These are phyloP conservation scores for Lypha dubia DNA, from an alignment of 2,888 invertebrate genomes.

Conservation along the genomic window DNA sequence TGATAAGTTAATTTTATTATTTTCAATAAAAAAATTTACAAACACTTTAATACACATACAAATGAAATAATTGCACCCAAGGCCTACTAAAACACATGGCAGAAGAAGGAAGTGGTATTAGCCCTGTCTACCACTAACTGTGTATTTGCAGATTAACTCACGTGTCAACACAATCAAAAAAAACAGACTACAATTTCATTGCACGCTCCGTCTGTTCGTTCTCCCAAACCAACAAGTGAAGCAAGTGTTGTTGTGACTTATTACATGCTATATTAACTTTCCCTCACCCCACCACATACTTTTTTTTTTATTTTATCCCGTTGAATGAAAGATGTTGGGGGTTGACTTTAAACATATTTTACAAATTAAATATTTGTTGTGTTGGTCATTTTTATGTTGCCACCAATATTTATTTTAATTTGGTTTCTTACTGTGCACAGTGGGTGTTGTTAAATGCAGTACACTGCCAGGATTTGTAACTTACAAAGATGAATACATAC, in stretches of 20 bases:
- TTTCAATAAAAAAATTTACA: slow-evolving; percentile 47
- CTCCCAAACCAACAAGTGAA: slow-evolving; percentile 2
- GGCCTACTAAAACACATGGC: slow-evolving; percentile 11
- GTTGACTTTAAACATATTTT: slow-evolving; percentile 59
- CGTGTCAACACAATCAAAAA: slow-evolving; percentile 66
- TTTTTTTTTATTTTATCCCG: slow-evolving; percentile 9
- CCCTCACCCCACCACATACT: slow-evolving; percentile 24
- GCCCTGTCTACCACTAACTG: slow-evolving; percentile 50
- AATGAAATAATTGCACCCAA: slow-evolving; percentile 27
- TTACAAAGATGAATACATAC: neutral
- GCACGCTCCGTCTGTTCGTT: slow-evolving; percentile 26
- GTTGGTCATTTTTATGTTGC: slow-evolving; percentile 71
- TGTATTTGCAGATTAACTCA: slow-evolving; percentile 63
- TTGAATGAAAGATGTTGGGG: neutral
- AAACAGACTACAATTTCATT: slow-evolving; percentile 14
- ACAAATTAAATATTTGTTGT: slow-evolving; percentile 68
- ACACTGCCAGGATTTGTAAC: slow-evolving; percentile 1
- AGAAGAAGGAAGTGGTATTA: slow-evolving; percentile 31
- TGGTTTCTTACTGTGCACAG: slow-evolving; percentile 63
- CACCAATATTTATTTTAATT: slow-evolving; percentile 67
- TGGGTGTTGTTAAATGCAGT: slow-evolving; percentile 51
- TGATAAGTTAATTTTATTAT: slow-evolving; percentile 67
- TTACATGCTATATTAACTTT: slow-evolving; percentile 69
- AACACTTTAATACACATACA: slow-evolving; percentile 10
- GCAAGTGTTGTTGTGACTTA: slow-evolving; percentile 59